phyloP scores from a whole-genome alignment of 64 coral and sea anemone genomes.

The Cladopsammia gracilis region DNA sequence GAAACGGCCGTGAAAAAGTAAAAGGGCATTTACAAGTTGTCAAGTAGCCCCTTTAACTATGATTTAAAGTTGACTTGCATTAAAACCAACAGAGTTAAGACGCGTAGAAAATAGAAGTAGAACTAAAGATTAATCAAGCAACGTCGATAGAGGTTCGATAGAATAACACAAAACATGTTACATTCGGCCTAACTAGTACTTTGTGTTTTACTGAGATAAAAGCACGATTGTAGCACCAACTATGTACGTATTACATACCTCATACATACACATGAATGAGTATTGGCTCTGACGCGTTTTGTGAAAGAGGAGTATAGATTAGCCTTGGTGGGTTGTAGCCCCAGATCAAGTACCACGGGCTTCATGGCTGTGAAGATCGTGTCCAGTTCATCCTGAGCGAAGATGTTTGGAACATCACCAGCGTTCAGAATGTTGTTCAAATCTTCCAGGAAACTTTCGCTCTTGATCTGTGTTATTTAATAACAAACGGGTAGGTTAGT shows the following conservation, averaged over 20 bases:
- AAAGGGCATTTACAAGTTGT: too few relatives aligned
- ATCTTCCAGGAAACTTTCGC: slow-evolving; percentile 96
- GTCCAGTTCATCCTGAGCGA: slow-evolving; percentile 92
- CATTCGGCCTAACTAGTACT: too few relatives aligned
- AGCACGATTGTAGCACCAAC: neutral
- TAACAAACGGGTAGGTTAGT: too few relatives aligned
- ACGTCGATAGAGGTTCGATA: too few relatives aligned
- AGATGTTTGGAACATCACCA: slow-evolving; percentile 97
- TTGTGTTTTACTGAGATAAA: too few relatives aligned
- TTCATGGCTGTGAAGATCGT: slow-evolving; percentile 97
- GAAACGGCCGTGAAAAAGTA: too few relatives aligned
- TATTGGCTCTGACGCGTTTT: slow-evolving; percentile 93
- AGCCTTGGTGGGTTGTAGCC: slow-evolving; percentile 92
- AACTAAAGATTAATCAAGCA: too few relatives aligned
- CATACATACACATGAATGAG: slow-evolving; percentile 95
- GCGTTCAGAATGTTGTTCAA: slow-evolving; percentile 98
- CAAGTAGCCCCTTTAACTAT: too few relatives aligned
- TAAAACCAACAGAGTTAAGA: too few relatives aligned
- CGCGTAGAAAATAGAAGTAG: too few relatives aligned
- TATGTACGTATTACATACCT: slow-evolving; percentile 71
- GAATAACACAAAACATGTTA: too few relatives aligned
- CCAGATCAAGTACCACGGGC: slow-evolving; percentile 90
- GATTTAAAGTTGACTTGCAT: too few relatives aligned
- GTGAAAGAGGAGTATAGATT: slow-evolving; percentile 99
- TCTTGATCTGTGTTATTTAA: slow-evolving; percentile 78